phyloP scores from a whole-genome alignment of 2,113 vertebrate species.

The Argyrosomus japonicus region DNA sequence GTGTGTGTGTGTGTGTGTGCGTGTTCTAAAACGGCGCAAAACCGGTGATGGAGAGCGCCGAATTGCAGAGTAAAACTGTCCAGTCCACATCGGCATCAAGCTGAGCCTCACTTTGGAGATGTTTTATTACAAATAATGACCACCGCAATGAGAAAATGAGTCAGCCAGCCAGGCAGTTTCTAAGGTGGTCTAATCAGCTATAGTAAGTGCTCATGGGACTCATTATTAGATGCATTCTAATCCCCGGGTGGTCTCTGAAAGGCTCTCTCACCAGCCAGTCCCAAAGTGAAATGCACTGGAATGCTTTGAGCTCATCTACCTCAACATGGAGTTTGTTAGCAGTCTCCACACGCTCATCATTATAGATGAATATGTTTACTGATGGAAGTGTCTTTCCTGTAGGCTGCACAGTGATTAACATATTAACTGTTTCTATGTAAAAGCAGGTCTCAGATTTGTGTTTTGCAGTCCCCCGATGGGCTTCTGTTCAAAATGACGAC shows the following conservation, averaged over 20 bases:
- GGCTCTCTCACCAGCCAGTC: constrained; percentile 1
- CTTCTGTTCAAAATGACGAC: constrained; percentile 8
- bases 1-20: neutral
- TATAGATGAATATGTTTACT: constrained; percentile 28
- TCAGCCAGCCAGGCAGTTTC: constrained; percentile 8
- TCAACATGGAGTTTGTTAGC: neutral
- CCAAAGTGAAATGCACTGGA: constrained; percentile 29
- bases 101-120: constrained; percentile 13
- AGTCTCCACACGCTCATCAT: constrained; percentile 15
- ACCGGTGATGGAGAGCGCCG: neutral
- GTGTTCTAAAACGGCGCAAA: constrained; percentile 21
- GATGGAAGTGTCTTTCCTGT: constrained; percentile 34
- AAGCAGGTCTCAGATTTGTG: constrained; percentile 17
- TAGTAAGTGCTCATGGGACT: constrained; percentile 10
- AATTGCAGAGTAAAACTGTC: constrained; percentile 26
- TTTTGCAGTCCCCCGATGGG: neutral
- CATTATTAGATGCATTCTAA: neutral
- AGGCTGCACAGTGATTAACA: constrained; percentile 55
- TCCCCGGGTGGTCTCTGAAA: constrained; percentile 44
- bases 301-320: constrained; percentile 12
- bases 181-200: constrained; percentile 34
- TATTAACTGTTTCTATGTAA: constrained; percentile 31
- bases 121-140: constrained; percentile 33
- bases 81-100: constrained; percentile 6
- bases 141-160: constrained; percentile 8